These are phyloP conservation scores for Carcina quercana DNA, from an alignment of 2,888 invertebrate species.

Conservation along the genomic window DNA sequence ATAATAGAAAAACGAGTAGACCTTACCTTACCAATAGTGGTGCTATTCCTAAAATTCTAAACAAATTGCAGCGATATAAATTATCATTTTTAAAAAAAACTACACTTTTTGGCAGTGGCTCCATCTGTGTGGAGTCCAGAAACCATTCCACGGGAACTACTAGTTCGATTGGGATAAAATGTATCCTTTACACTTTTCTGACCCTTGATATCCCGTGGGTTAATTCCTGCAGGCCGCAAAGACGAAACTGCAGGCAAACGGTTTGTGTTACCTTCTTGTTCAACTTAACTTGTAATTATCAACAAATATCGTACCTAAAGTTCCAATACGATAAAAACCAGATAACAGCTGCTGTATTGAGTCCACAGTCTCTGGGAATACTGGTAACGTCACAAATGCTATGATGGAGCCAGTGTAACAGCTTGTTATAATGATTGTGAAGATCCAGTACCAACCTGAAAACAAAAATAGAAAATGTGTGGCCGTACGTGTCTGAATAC, in stretches of 20 bases:
- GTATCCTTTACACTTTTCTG: no score
- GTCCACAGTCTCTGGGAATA: constrained; percentile 84
- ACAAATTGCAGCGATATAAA: not conserved
- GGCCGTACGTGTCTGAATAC: no score
- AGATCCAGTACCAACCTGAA: constrained; percentile 86
- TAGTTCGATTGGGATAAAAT: no score
- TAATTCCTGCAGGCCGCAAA: no score
- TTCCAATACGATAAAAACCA: constrained; percentile 81
- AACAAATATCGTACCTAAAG: constrained; percentile 73
- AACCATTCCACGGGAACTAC: no score
- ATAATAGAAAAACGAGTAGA: not conserved
- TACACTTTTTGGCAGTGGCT: no score
- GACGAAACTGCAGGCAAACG: no score
- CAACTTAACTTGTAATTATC: no score
- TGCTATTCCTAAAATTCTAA: not conserved
- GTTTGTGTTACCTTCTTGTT: no score
- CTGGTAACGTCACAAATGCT: constrained; percentile 86
- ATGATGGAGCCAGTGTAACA: constrained; percentile 90
- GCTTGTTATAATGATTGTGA: constrained; percentile 88
- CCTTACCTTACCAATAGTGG: not conserved
- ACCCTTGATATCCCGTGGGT: no score
- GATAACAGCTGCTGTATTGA: constrained; percentile 77
- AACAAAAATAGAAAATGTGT: not conserved
- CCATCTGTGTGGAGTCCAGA: no score
- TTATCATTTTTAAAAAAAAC: not conserved